These are phyloP conservation scores for Eilema caniola DNA, from an alignment of 2,888 invertebrate genomes.

Conservation along the genomic window DNA sequence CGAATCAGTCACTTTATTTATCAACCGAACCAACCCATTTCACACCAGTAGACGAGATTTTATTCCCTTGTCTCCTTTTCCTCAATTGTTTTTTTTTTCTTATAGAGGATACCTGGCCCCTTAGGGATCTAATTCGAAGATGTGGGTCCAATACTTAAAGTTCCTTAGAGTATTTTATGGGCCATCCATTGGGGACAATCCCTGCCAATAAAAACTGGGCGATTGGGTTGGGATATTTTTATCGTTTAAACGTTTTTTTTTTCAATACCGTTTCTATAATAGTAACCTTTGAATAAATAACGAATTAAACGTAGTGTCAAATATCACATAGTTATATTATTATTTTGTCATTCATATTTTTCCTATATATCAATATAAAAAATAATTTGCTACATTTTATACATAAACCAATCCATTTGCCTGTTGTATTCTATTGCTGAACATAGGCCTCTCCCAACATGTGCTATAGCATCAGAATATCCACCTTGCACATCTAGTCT, in stretches of 20 bases:
- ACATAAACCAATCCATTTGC: too few species aligned
- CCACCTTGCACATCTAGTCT: too few species aligned
- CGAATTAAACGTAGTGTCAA: too few species aligned
- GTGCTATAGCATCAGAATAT: too few species aligned
- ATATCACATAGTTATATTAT: too few species aligned
- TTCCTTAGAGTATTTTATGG: constrained; percentile 5
- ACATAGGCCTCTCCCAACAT: too few species aligned
- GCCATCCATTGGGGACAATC: neutral
- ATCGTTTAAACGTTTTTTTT: neutral
- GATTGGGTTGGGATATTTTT: neutral
- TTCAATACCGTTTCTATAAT: neutral
- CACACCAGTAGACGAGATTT: neutral
- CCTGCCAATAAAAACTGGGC: neutral
- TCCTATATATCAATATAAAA: too few species aligned
- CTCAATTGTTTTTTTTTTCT: neutral
- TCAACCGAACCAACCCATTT: neutral
- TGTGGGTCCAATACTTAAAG: constrained; percentile 3
- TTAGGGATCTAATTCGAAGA: neutral
- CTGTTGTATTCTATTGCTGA: too few species aligned
- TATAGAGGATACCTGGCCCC: neutral
- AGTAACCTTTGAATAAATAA: too few species aligned
- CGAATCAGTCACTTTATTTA: neutral
- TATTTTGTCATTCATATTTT: too few species aligned
- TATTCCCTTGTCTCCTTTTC: neutral
- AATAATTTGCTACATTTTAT: too few species aligned